Conservation (phyloP, 2,888 invertebrate genomes). For the Pristionchus exspectatus region DNA sequence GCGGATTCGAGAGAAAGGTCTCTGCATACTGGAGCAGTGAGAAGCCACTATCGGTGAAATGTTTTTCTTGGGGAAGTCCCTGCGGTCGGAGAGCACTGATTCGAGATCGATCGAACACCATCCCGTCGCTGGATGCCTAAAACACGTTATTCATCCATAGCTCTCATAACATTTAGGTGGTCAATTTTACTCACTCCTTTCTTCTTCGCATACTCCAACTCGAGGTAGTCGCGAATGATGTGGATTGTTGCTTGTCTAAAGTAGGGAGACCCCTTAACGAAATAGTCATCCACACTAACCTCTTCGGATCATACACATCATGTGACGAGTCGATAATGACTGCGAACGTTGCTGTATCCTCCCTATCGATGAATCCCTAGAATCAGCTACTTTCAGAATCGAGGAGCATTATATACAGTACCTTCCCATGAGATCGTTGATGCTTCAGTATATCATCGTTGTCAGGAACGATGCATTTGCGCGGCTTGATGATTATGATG, state of each 20-base stretch:
- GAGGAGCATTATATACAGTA: too few relatives aligned
- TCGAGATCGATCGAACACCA: slow-evolving; percentile 40
- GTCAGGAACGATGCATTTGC: background rate
- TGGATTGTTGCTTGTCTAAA: slow-evolving; percentile 56
- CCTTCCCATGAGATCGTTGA: too few relatives aligned
- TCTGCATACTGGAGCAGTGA: slow-evolving; percentile 96
- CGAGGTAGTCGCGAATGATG: slow-evolving; percentile 77
- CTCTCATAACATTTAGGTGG: too few relatives aligned
- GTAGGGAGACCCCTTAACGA: background rate
- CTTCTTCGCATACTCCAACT: slow-evolving; percentile 82
- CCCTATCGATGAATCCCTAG: background rate
- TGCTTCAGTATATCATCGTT: too few relatives aligned
- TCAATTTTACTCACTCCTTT: slow-evolving; percentile 78
- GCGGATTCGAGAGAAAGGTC: slow-evolving; percentile 83
- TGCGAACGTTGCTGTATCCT: background rate
- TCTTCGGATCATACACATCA: background rate
- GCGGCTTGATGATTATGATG: background rate
- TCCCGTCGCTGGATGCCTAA: background rate
- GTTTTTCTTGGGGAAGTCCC: slow-evolving; percentile 90
- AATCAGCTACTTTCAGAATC: too few relatives aligned
- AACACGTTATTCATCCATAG: background rate
- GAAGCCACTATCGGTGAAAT: slow-evolving; percentile 96
- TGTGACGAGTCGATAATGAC: background rate
- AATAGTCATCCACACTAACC: background rate
- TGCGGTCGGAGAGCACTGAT: slow-evolving; percentile 55